Base-by-base conservation (phyloP, 30 jellyfish, hydroid and myxozoan genomes). In the Aurelia coerulea region DNA sequence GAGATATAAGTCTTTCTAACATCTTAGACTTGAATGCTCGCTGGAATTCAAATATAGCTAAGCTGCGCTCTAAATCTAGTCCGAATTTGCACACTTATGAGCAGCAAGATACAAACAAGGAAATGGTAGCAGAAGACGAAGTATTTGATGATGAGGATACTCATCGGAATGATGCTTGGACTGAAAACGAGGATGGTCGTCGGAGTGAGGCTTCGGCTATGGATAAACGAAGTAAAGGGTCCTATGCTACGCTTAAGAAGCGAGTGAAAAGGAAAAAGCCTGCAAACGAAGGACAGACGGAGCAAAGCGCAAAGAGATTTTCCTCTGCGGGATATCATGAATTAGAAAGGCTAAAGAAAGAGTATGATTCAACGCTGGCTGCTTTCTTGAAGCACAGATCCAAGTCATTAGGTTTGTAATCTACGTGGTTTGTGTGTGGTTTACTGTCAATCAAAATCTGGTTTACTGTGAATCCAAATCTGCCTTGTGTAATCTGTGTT, bases 341-440 rank as follows among this genome's bases (percentile, higher is more conserved):
- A 31, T 76, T 83, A 53, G 92, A 66, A 35, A 81, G 92, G 52
- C 60, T 83, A 69, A 83, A 83, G 65, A 12, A 52, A 63, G 86
- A 83, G 68, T 83, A 83, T 42, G 92, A 83, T 41, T 29, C 80
- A 13, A 29, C 81, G 10, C 39, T 83, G 74, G 92, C 92, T 53
- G 92, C 82, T 19, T 83, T 83, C 39, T 41, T 56, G 39, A 83
- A 62, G 62, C 80, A 56, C 3, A 29, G 86, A n/a, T 83, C 92
- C 65, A 69, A 68, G 66, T 81, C 91, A 10, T 54, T 83, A 70
- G 92, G 92, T 83, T 62, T 49, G 90, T 78, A 62, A 10, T 41
- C 68, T 15, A 34, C 53, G 62, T 31, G 29, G 63, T 60, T 23
- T 60, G 70, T 60, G 70, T 23, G 70, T 60, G 31, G 56, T n/a